Evolutionary conservation across 1,140 invertebrate genomes (phyloP), one percentile per base, ranked within the genome.

Genomic region (Homarus americanus): DNA sequence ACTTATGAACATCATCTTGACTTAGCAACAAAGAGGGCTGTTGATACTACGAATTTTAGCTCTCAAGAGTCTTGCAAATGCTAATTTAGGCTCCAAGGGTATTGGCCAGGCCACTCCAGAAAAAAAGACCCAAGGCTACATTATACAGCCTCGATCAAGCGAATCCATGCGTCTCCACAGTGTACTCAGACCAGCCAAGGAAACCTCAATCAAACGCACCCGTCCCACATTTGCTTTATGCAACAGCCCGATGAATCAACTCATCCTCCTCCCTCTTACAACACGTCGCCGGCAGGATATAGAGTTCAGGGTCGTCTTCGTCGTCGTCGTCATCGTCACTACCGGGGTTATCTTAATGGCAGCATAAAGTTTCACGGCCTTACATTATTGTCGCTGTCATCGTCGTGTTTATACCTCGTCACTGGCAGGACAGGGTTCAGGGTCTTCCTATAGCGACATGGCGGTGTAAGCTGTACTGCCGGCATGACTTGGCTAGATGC

Each of bases 1-100:
- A 78, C 85, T 87, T 87, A 87, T 87, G 85, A 87, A 78, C 85
- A 87, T 87, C 75, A 87, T 87, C 85, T 87, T 79, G 85, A 87
- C 85, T 87, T 87, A 87, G 85, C 85, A 87, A 87, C 85, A 87
- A 87, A 87, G 85, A 87, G 53, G 85, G 85, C 53, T 87, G 85
- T 87, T 87, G 85, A 87, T 87, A 87, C 85, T 87, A 87, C 85
- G 73, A 87, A 87, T 87, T 87, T 87, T 87, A 78, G 72, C 73
- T 79, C 85, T 87, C 73, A 78, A 75, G 75, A 78, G 75, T 78
- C 85, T 87, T 87, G 84, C 84, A 76, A 79, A 87, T 87, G 85
- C 85, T 87, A 87, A 87, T 87, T 79, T 87, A 78, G 85, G 44
- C 34, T 76, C 49, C 53, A 49, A 87, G 85, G 73, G 85, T 76